Base-by-base conservation (phyloP, 2,113 vertebrate genomes). In the Trachemys scripta region DNA sequence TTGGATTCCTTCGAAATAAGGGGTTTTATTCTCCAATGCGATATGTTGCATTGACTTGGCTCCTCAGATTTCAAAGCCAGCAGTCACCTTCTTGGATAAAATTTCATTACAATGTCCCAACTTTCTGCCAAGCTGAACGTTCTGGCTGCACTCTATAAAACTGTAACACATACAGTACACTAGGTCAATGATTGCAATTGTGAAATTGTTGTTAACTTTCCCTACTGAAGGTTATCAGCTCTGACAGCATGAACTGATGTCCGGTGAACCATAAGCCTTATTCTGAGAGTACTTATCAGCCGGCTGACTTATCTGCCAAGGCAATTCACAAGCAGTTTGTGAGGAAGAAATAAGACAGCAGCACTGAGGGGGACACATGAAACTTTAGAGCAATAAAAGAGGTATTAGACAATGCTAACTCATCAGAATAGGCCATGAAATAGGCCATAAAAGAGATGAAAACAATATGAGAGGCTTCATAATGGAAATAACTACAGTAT, bases 361-460 rank as follows among this genome's bases (percentile, higher is more conserved):
- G 80, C 78, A 25, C 87, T 90, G 93, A 96, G 80, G 22, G 90
- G 53, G 78, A 65, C 42, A 76, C 8, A 0, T 1, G 45, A 85
- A 85, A 91, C 90, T 94, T 82, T 84, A 78, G 76, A 88, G 35
- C 50, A 45, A 16, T 5, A 13, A 78, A 87, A 85, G 25, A 11
- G 19, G 50, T 49, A 85, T 80, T 87, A 82, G 85, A 79, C 10
- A 80, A 96, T 87, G 88, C 49, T 96, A 87, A 92, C 20, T 91
- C 87, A 96, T 96, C 86, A 95, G 92, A 96, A 94, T 57, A 91
- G 87, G 31, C 86, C 45, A 69, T 87, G 89, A 94, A 93, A 94
- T 75, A 85, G 59, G 65, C 80, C 80, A 82, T 88, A 93, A 94
- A 96, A 86, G 90, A 96, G 83, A 91, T 84, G 79, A 92, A 59